These are phyloP conservation scores for Drosophila novamexicana DNA, from an alignment of 1,140 invertebrate genomes.

Conservation along the genomic window DNA sequence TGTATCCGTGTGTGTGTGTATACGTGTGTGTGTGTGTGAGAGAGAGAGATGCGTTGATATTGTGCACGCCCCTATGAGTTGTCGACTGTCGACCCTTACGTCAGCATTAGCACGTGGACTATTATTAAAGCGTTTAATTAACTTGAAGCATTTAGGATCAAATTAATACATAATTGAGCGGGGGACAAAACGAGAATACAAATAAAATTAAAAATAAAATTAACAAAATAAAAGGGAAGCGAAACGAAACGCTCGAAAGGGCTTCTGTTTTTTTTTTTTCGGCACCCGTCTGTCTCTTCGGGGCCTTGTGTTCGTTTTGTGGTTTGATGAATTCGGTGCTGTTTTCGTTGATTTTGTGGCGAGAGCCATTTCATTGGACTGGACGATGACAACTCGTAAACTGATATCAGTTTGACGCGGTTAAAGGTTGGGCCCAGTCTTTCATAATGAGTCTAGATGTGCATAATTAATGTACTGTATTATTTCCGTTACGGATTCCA, in stretches of 20 bases:
- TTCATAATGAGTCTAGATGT: conserved; percentile 26
- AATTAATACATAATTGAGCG: conserved; percentile 60
- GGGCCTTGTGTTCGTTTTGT: background rate
- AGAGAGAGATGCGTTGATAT: conserved; percentile 57
- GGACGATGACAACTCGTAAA: conserved; percentile 42
- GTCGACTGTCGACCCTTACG: conserved; percentile 73
- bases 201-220: no score
- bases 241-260: no score
- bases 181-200: no score
- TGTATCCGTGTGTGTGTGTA: conserved; percentile 13
- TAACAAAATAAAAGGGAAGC: no score
- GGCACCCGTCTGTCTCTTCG: no score
- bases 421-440: conserved; percentile 47
- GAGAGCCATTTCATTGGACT: conserved; percentile 2
- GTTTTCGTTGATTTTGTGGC: conserved; percentile 7
- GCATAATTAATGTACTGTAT: conserved; percentile 2
- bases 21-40: conserved; percentile 11
- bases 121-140: conserved; percentile 79
- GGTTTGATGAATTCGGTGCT: background rate
- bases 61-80: conserved; percentile 78
- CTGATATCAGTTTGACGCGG: conserved; percentile 46
- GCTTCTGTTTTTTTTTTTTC: no score
- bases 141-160: conserved; percentile 68
- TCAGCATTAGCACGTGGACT: conserved; percentile 82
- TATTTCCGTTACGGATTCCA: conserved; percentile 32